A percentile compares a stretch with the other conserved stretches of the same genome.
phyloP scores from a whole-genome alignment of 2,888 invertebrate genomes.

The Lymantria dispar region DNA sequence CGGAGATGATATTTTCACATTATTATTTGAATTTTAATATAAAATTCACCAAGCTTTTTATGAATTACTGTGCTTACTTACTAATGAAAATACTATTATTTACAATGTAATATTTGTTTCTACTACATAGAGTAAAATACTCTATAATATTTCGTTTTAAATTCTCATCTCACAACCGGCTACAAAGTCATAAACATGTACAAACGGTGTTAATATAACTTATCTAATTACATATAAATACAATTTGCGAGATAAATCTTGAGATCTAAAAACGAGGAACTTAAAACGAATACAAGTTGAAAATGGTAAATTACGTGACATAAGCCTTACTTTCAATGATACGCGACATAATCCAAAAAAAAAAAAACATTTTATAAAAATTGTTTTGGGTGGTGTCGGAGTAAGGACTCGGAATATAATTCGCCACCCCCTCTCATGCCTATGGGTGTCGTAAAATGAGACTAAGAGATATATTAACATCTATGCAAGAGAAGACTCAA shows the following conservation, averaged over 20 bases:
- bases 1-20: too few species aligned
- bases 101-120: not conserved
- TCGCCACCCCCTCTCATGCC: too few species aligned
- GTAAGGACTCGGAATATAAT: too few species aligned
- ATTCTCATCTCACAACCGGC: slow-evolving; percentile 60
- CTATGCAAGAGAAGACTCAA: too few species aligned
- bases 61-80: not conserved
- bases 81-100: not conserved
- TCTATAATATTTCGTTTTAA: slow-evolving; percentile 33
- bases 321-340: slow-evolving; percentile 26
- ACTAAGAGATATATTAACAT: too few species aligned
- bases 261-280: slow-evolving; percentile 74
- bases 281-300: slow-evolving; percentile 38
- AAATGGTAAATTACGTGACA: slow-evolving; percentile 42
- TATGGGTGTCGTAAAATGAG: too few species aligned
- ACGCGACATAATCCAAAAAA: not conserved
- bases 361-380: not conserved
- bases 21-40: slow-evolving; percentile 12
- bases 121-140: not conserved
- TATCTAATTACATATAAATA: slow-evolving; percentile 42
- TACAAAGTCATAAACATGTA: slow-evolving; percentile 40
- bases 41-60: slow-evolving; percentile 18
- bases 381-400: too few species aligned
- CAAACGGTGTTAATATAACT: slow-evolving; percentile 34
- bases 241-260: slow-evolving; percentile 60